These are phyloP conservation scores for Tineola bisselliella DNA, from an alignment of 2,888 invertebrate genomes.

Conservation along the genomic window DNA sequence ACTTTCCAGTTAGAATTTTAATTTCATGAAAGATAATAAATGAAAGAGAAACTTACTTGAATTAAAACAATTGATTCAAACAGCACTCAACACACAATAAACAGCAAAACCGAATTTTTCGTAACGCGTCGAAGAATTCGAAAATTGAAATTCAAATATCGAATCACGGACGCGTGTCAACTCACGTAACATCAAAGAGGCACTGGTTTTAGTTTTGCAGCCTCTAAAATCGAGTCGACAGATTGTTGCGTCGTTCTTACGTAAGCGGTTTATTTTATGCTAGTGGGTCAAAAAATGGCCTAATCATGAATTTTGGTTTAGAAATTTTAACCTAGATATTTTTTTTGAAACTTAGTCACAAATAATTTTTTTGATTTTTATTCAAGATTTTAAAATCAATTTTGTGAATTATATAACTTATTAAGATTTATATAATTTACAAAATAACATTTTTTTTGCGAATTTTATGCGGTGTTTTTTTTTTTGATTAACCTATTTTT, in stretches of 20 bases:
- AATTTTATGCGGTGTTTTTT: no score
- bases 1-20: no score
- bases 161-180: neutral
- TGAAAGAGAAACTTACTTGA: neutral
- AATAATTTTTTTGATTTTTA: constrained; percentile 49
- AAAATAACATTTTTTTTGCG: no score
- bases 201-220: neutral
- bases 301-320: neutral
- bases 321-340: neutral
- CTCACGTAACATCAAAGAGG: neutral
- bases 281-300: neutral
- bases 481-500: no score
- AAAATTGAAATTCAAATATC: no score
- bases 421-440: no score
- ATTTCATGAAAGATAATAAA: no score
- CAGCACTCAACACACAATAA: neutral
- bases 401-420: no score
- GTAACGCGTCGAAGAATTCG: no score
- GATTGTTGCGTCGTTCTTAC: neutral
- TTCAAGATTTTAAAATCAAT: no score
- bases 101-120: no score
- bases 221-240: neutral
- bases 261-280: neutral
- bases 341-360: constrained; percentile 12
- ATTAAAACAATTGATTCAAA: neutral